Evolutionary conservation across 2,888 invertebrate genomes (phyloP).

Genomic region (Hemicrepidius hirtus): DNA sequence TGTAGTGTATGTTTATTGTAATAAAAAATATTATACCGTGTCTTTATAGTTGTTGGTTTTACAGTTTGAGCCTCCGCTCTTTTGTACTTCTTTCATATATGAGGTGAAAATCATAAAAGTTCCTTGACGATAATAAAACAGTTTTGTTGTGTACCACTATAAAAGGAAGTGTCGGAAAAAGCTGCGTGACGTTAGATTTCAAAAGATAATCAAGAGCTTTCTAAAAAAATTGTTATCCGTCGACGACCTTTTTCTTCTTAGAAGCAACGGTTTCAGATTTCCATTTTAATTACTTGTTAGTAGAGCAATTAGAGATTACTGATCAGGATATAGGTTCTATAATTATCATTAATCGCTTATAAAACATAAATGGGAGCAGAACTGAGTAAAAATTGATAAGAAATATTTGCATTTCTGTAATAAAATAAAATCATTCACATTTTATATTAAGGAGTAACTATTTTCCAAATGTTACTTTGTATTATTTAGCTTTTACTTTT

Average conservation of each 20-base stretch:
- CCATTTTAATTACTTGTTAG: not conserved
- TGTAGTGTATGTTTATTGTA: not conserved
- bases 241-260: not conserved
- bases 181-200: not conserved
- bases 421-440: no score
- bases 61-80: no score
- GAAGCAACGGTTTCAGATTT: not conserved
- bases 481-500: no score
- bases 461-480: no score
- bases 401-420: no score
- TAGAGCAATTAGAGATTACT: not conserved
- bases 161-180: not conserved
- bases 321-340: not conserved
- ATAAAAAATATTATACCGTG: no score
- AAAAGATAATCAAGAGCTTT: not conserved
- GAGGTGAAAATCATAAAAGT: not conserved
- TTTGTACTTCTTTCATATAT: no score
- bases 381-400: no score
- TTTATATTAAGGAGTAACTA: no score
- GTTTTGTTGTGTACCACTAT: not conserved
- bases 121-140: not conserved
- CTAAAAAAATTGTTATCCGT: not conserved
- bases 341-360: not conserved
- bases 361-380: no score
- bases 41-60: no score